Evolutionary conservation across 1,140 invertebrate species (phyloP), one percentile per base, ranked within the genome.

Genomic region (Kradibia gibbosae): DNA sequence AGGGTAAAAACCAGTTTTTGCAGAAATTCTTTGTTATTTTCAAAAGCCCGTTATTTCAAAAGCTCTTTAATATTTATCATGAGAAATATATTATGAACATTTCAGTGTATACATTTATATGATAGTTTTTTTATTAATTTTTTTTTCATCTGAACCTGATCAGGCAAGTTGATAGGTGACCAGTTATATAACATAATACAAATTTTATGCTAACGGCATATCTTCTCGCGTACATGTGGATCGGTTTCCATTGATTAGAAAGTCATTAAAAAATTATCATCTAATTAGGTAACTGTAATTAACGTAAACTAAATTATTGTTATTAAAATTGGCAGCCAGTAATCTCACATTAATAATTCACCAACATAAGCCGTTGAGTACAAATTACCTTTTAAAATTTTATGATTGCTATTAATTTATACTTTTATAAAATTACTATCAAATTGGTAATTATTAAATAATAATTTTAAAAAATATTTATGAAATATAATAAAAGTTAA

Each of bases 131-230:
- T 79, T 42, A 42, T 45, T 13, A 31, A 36, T 71, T 71, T 78
- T 36, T 45, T 55, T 25, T 25, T 78, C 42, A 36, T 31, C 34
- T 31, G 72, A 45, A 7, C 1, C 3, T 10, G 31, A 20, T 10
- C 57, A 67, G 36, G 53, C 50, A 25, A 11, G 17, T 78, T 28
- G 45, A 78, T 78, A 78, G 48, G 34, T 39, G 17, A 45, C 10
- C 34, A n/a, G 25, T 71, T 78, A 71, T 78, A 78, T 78, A 42
- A 20, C 34, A 50, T 11, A 78, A 70, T 78, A 70, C 67, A 78
- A n/a, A 34, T 50, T 53, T 67, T 17, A 15, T 1, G 34, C 48
- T 65, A 48, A 45, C 25, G 75, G 55, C 1, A 10, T 17, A 45
- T 20, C 28, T 77, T 77, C 48, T 67, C 20, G n/a, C 62, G 20